These are phyloP conservation scores for Dendronephthya gigantea DNA, from an alignment of 64 coral and sea anemone species.

Conservation along the genomic window DNA sequence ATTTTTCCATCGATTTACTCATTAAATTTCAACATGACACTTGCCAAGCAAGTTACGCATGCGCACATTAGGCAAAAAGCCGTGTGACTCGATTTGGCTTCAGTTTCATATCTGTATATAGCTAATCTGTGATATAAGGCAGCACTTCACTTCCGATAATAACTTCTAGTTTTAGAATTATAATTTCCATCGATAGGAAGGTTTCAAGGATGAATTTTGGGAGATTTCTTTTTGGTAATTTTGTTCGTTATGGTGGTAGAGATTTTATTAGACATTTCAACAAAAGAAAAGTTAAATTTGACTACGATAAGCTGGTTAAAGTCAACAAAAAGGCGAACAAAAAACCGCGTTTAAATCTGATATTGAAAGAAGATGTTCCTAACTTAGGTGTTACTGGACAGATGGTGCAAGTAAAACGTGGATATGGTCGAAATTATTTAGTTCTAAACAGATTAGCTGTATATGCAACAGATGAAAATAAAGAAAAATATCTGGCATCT, in stretches of 20 bases:
- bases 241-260: not conserved
- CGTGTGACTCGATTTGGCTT: too few species aligned
- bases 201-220: not conserved
- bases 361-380: slow-evolving; percentile 3
- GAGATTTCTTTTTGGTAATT: not conserved
- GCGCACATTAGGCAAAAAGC: too few species aligned
- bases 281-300: not conserved
- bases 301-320: not conserved
- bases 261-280: not conserved
- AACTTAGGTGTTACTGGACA: not conserved
- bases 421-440: slow-evolving; percentile 6
- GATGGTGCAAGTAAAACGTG: slow-evolving; percentile 20
- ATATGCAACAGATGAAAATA: not conserved
- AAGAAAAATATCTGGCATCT: not conserved
- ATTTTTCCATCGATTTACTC: too few species aligned
- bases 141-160: too few species aligned
- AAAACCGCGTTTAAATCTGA: not conserved
- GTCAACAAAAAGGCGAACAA: not conserved
- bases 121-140: too few species aligned
- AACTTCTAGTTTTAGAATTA: too few species aligned
- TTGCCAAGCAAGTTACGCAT: too few species aligned
- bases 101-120: too few species aligned
- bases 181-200: too few species aligned
- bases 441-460: not conserved
- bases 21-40: too few species aligned